These are phyloP conservation scores for Brachionus rotundiformis DNA, from an alignment of 1,140 invertebrate species.

Conservation along the genomic window DNA sequence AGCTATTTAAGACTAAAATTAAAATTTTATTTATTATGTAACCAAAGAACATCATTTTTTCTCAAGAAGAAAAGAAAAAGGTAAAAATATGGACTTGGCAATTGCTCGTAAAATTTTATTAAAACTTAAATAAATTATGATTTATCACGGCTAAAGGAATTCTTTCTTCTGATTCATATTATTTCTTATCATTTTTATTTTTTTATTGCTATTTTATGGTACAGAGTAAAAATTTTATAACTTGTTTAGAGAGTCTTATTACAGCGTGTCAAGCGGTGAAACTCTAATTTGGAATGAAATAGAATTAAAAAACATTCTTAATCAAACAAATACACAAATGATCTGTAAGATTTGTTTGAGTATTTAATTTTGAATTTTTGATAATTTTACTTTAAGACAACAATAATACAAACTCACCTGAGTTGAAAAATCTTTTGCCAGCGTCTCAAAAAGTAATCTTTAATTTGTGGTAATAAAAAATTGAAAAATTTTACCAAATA, in stretches of 20 bases:
- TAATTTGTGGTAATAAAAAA: not conserved
- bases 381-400: not conserved
- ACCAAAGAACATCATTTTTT: not conserved
- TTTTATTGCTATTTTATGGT: not conserved
- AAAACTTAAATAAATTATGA: not conserved
- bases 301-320: not conserved
- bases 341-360: not conserved
- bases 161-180: not conserved
- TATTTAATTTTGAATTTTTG: not conserved
- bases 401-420: not conserved
- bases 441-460: not conserved
- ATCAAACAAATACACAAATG: constrained; percentile 23
- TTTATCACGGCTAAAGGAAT: not conserved
- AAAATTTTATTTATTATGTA: no score
- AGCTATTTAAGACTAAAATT: no score
- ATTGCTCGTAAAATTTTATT: not conserved
- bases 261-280: constrained; percentile 34
- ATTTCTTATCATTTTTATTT: not conserved
- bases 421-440: constrained; percentile 3
- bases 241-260: constrained; percentile 30
- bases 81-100: not conserved
- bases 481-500: not conserved
- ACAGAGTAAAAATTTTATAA: not conserved
- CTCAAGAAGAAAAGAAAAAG: not conserved
- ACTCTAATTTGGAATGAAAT: constrained; percentile 11